Percentiles rank a stretch among this genome's conserved stretches.
phyloP scores from a whole-genome alignment of 2,888 invertebrate species.

The Drosophila maculinotata region DNA sequence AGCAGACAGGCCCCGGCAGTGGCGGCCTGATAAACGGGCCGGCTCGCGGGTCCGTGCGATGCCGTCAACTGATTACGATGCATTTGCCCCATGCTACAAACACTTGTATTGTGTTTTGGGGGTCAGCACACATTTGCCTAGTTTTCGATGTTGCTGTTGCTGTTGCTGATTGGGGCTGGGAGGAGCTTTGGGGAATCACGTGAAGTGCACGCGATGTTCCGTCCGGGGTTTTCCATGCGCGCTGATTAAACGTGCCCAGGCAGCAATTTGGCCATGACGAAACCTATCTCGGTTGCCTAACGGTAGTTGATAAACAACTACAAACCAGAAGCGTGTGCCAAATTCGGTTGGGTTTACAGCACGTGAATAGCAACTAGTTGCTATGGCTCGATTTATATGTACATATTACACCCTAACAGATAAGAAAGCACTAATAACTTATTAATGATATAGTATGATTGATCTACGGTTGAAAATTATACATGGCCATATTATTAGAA shows the following conservation, averaged over 20 bases:
- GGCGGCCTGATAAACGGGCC: conserved; percentile 16
- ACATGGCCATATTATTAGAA: too few relatives aligned
- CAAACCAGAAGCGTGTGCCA: too few relatives aligned
- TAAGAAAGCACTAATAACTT: too few relatives aligned
- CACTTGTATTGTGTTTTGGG: conserved; percentile 1
- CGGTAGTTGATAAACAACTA: conserved; percentile 13
- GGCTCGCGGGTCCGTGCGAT: not conserved
- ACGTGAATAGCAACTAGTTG: conserved; percentile 17
- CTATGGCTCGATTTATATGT: too few relatives aligned
- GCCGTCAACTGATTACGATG: conserved; percentile 18
- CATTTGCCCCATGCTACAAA: not conserved
- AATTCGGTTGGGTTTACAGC: conserved; percentile 28
- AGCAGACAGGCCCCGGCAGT: conserved; percentile 39
- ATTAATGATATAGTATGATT: too few relatives aligned
- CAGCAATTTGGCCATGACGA: conserved; percentile 39
- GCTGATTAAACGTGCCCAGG: conserved; percentile 39
- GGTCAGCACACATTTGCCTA: too few relatives aligned
- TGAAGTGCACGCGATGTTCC: conserved; percentile 53
- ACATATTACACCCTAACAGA: too few relatives aligned
- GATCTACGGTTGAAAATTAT: too few relatives aligned
- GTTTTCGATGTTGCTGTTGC: too few relatives aligned
- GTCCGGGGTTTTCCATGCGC: not conserved
- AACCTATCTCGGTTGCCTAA: conserved; percentile 11
- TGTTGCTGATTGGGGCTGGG: too few relatives aligned
- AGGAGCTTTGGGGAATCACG: conserved; percentile 34